Conservation (phyloP, 2,797 vertebrate genomes). For the Parauchenoglanis punctatus region DNA sequence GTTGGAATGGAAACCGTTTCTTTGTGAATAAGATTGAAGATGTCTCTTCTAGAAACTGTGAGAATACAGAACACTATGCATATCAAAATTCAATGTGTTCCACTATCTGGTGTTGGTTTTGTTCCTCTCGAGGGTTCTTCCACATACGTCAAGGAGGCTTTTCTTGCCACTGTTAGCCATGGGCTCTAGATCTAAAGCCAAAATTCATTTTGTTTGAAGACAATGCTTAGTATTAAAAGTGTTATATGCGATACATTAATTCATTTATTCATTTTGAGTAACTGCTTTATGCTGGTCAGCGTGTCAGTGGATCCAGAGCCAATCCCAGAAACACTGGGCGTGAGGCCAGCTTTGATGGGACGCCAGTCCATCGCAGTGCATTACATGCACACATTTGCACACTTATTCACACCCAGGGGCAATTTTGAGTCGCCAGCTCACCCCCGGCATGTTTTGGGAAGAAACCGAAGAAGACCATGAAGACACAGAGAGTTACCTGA, state of each 20-base stretch:
- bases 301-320: not conserved
- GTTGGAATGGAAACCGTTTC: not conserved
- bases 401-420: conserved; percentile 3
- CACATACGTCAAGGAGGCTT: not conserved
- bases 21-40: not conserved
- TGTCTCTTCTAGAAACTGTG: not conserved
- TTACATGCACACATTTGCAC: conserved; percentile 5
- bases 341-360: conserved; percentile 4
- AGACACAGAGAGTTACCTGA: conserved; percentile 2
- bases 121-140: not conserved
- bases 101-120: not conserved
- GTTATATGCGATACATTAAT: not conserved
- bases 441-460: not conserved
- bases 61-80: not conserved
- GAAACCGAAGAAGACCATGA: not conserved
- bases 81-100: not conserved
- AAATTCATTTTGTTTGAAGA: not conserved
- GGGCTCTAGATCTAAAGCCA: not conserved
- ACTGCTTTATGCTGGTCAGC: conserved; percentile 1
- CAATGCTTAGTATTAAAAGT: not conserved
- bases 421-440: not conserved
- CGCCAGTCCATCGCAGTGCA: not conserved
- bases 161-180: not conserved
- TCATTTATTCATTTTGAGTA: not conserved
- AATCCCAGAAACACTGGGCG: conserved; percentile 15